Evolutionary conservation across 2,888 invertebrate genomes (phyloP).

Genomic region (Diarsia dahlii): DNA sequence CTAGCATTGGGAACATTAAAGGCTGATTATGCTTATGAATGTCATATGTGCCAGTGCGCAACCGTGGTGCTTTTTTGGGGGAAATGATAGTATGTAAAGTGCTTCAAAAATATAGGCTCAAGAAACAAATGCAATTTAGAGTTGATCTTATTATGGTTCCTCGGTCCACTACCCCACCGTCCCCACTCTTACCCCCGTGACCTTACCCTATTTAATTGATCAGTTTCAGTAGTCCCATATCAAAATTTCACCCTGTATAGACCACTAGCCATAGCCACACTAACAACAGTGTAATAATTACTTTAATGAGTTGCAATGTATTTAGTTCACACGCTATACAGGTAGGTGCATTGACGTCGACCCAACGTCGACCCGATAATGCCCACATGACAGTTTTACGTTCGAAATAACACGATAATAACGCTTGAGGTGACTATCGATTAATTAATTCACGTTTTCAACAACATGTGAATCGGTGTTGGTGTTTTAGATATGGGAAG

Average conservation of each 20-base stretch:
- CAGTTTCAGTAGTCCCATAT: not conserved
- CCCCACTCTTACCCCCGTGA: too few relatives aligned
- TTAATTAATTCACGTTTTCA: constrained; percentile 8
- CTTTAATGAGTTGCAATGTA: constrained; percentile 22
- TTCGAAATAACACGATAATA: constrained; percentile 24
- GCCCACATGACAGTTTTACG: constrained; percentile 26
- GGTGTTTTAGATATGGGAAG: not conserved
- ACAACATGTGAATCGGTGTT: not conserved
- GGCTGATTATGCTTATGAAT: too few relatives aligned
- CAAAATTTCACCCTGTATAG: not conserved
- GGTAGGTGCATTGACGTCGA: not conserved
- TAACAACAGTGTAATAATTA: constrained; percentile 19
- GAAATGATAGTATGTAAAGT: not conserved
- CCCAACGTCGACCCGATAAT: constrained; percentile 43
- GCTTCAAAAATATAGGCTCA: too few relatives aligned
- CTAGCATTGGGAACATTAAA: too few relatives aligned
- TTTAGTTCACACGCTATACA: constrained; percentile 24
- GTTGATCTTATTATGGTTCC: not conserved
- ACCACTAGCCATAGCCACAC: not conserved
- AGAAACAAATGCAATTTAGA: not conserved
- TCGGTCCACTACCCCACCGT: too few relatives aligned
- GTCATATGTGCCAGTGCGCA: too few relatives aligned
- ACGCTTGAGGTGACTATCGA: constrained; percentile 5
- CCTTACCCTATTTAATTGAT: not conserved
- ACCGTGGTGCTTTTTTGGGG: not conserved